Conservation (phyloP, 2,797 vertebrate genomes). For the Yasuhikotakia modesta region DNA sequence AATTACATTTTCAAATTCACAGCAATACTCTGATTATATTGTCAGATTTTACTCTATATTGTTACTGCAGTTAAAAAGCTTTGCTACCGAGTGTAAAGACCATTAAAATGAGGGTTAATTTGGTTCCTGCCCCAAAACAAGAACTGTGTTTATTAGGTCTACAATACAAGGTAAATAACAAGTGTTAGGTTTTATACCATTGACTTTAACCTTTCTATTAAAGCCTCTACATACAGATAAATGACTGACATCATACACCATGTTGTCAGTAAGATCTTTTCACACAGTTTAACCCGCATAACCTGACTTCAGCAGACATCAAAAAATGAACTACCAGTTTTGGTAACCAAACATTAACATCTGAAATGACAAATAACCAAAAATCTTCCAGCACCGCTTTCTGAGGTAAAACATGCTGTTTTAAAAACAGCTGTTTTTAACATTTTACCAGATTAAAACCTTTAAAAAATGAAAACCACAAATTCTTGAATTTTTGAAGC, state of each 20-base stretch:
- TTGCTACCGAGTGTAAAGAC: constrained; percentile 28
- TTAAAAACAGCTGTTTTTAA: too few relatives aligned
- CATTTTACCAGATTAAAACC: too few relatives aligned
- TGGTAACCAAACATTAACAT: constrained; percentile 9
- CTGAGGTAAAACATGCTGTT: background rate
- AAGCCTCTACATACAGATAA: background rate
- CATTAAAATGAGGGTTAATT: constrained; percentile 9
- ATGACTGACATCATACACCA: background rate
- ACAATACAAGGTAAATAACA: background rate
- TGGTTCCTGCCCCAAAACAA: background rate
- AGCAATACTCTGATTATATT: constrained; percentile 41
- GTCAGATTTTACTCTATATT: constrained; percentile 44
- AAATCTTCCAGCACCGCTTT: constrained; percentile 8
- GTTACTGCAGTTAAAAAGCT: constrained; percentile 37
- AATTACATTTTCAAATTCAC: constrained; percentile 60
- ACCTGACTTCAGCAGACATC: constrained; percentile 12
- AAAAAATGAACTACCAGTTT: background rate
- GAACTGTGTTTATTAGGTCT: background rate
- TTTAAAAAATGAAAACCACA: too few relatives aligned
- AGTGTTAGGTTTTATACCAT: constrained; percentile 3
- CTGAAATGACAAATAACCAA: constrained; percentile 1
- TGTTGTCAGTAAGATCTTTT: constrained; percentile 12
- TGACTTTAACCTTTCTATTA: background rate
- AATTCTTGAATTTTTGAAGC: too few relatives aligned
- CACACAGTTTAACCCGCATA: constrained; percentile 28